Conservation (phyloP, 2,797 vertebrate genomes). For the Sebastes oblongus region DNA sequence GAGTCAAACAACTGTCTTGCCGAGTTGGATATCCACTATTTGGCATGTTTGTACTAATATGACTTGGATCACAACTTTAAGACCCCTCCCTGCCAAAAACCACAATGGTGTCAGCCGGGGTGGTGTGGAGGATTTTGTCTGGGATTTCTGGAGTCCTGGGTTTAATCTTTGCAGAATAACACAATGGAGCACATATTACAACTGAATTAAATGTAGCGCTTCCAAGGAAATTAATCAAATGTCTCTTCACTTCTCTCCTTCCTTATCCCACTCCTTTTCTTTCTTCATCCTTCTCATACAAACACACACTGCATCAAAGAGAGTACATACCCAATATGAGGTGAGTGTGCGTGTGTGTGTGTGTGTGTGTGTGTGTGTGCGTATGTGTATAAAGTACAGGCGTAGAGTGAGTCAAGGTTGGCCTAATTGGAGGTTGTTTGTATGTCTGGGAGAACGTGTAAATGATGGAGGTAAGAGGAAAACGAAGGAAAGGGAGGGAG, state of each 20-base stretch:
- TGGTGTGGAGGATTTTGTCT: conserved; percentile 38
- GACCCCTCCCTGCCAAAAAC: conserved; percentile 34
- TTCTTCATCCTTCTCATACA: not conserved
- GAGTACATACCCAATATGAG: not conserved
- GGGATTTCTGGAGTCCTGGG: conserved; percentile 34
- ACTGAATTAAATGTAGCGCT: not conserved
- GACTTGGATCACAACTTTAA: conserved; percentile 38
- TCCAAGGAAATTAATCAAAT: not conserved
- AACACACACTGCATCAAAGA: conserved; percentile 8
- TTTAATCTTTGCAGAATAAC: conserved; percentile 33
- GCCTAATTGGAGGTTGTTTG: conserved; percentile 83
- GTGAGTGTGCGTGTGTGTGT: conserved; percentile 2
- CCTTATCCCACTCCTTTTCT: not conserved
- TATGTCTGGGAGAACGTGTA: conserved; percentile 75
- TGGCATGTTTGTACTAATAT: conserved; percentile 45
- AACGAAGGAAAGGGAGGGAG: conserved; percentile 70
- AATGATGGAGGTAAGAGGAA: conserved; percentile 78
- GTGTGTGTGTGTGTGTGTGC: not conserved
- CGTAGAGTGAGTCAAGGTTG: conserved; percentile 67
- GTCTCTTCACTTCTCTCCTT: not conserved
- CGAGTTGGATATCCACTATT: conserved; percentile 39
- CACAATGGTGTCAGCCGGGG: conserved; percentile 37
- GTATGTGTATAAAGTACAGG: conserved; percentile 22
- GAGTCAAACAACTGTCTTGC: conserved; percentile 32
- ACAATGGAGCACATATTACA: conserved; percentile 21